Base-by-base conservation (phyloP, 2,888 invertebrate species). In the Lampropteryx suffumata region DNA sequence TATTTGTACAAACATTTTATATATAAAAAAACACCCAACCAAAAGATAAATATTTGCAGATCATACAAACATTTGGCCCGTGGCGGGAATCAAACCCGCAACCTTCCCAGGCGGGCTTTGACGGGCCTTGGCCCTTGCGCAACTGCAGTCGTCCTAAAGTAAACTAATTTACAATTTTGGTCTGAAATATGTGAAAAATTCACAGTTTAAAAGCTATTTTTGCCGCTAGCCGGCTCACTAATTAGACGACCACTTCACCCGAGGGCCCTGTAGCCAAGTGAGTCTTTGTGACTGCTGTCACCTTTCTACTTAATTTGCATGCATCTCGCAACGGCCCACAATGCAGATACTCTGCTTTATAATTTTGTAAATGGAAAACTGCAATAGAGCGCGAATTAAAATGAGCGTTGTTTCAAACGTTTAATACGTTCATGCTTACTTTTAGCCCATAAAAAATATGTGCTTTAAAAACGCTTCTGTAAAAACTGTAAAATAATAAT, bases 231-330 rank as follows among this genome's bases (percentile, higher is more conserved):
- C 7, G 6, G 24, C 42, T 10, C 62, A 65, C 76, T 76, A 76
- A 76, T 76, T 76, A 76, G 76, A 59, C 63, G 62, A 60, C 50
- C 67, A 57, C 76, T 75, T 59, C 41, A 64, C 49, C 47, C 53
- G 60, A 76, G 72, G 41, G 69, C 73, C 43, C 76, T 76, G 50
- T 39, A 50, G 55, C 46, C 57, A 58, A 72, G 71, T 62, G 66
- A 62, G 63, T 65, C 71, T 73, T 67, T 66, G 65, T 62, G 37
- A 61, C 62, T 41, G 33, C 44, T 50, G 35, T 59, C 57, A 52
- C 55, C 61, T 55, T 59, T 65, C 64, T 62, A 67, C 67, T 69
- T 67, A 63, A 73, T 73, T 73, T 69, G 61, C 64, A 65, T 65
- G 44, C 57, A 56, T 54, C 50, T 50, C 21, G 44, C 34, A 21